These are phyloP conservation scores for Sparus aurata DNA, from an alignment of 2,797 vertebrate genomes.

Conservation along the genomic window DNA sequence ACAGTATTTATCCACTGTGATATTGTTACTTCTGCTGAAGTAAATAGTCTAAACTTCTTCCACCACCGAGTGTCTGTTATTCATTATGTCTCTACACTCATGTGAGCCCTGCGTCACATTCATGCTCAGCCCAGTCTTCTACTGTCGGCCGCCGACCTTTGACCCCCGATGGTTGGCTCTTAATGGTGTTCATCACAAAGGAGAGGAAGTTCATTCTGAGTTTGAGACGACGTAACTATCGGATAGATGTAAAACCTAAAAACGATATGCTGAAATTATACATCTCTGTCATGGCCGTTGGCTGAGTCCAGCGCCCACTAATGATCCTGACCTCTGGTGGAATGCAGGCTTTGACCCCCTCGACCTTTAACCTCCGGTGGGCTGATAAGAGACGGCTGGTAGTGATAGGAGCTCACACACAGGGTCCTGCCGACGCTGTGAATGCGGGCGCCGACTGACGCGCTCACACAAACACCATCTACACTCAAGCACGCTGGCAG, in stretches of 20 bases:
- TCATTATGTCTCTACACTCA: background rate
- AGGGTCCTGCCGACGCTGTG: constrained; percentile 6
- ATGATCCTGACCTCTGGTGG: constrained; percentile 56
- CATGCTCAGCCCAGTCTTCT: constrained; percentile 5
- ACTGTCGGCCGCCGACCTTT: constrained; percentile 13
- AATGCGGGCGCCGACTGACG: constrained; percentile 29
- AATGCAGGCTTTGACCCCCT: constrained; percentile 63
- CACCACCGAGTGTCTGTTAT: background rate
- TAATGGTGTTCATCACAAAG: constrained; percentile 4
- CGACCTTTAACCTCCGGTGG: constrained; percentile 50
- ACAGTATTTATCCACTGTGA: background rate
- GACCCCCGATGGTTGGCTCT: constrained; percentile 11
- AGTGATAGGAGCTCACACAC: constrained; percentile 52
- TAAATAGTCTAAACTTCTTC: background rate
- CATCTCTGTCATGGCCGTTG: background rate
- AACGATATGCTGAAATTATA: too few relatives aligned
- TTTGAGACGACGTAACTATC: background rate
- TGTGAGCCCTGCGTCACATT: background rate
- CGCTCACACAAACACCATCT: constrained; percentile 12
- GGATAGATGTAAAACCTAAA: background rate
- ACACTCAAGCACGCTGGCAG: background rate
- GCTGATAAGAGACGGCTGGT: constrained; percentile 62
- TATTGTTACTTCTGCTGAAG: background rate
- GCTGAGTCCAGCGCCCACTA: constrained; percentile 25
- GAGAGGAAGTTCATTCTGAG: constrained; percentile 1